Evolutionary conservation across 1,140 invertebrate species (phyloP).

Genomic region (Centruroides sculpturatus): DNA sequence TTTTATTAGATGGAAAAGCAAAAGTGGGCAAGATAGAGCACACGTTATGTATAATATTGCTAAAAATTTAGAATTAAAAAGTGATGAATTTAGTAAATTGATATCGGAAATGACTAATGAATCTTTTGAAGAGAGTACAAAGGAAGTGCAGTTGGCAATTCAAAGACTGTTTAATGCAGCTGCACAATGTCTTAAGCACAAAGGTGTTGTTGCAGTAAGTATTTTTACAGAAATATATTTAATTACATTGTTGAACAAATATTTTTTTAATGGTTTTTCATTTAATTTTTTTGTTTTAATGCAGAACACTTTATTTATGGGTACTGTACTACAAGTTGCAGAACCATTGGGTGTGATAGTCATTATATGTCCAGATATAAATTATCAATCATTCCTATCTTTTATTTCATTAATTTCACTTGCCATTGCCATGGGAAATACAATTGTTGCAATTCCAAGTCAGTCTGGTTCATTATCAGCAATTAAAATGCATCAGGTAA

Average conservation of each 20-base stretch:
- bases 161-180: constrained; percentile 35
- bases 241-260: background rate
- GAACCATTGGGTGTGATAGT: constrained; percentile 37
- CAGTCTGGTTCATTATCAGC: constrained; percentile 29
- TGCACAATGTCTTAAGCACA: constrained; percentile 34
- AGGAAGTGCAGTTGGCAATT: constrained; percentile 30
- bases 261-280: background rate
- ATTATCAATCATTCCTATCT: constrained; percentile 29
- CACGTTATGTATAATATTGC: constrained; percentile 38
- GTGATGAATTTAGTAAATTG: constrained; percentile 25
- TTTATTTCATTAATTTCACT: constrained; percentile 34
- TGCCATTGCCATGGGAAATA: constrained; percentile 33
- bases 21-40: constrained; percentile 29
- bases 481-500: constrained; percentile 34
- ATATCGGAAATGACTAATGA: constrained; percentile 25
- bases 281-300: constrained; percentile 4
- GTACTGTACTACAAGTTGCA: constrained; percentile 30
- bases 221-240: background rate
- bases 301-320: constrained; percentile 34
- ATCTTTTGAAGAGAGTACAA: constrained; percentile 18
- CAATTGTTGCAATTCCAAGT: constrained; percentile 33
- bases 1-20: background rate
- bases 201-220: constrained; percentile 29
- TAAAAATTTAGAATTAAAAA: constrained; percentile 31
- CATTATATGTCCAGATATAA: constrained; percentile 29